Base-by-base conservation (phyloP, 2,113 vertebrate genomes). In the Takifugu flavidus region DNA sequence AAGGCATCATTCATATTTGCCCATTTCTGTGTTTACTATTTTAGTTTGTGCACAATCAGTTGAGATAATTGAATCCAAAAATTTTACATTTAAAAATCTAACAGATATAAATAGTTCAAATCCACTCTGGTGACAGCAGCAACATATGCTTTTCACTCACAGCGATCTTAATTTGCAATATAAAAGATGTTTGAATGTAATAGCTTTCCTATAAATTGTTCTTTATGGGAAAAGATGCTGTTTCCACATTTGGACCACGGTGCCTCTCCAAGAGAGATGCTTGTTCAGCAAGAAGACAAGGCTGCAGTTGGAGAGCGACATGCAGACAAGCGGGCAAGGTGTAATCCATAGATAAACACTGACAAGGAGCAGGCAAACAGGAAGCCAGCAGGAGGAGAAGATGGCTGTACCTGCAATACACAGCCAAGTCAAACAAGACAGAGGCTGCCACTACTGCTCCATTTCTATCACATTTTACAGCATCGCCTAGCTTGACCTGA, bases 321-420 rank as follows among this genome's bases (percentile, higher is more conserved):
- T 77, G 65, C 78, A 84, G 83, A 82, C 83, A 78, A 79, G 65
- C 78, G 82, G 82, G 82, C 83, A 79, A 80, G 78, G 85, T 87
- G 82, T 88, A 87, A 87, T 86, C 85, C 77, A 55, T 61, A 84
- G 80, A 88, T 86, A 87, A 88, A 88, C 83, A 86, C 62, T 68
- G 82, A 82, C 80, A 83, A 83, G 83, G 73, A 83, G 76, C 70
- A 62, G 68, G 78, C 78, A 80, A 86, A 82, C 69, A 77, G 62
- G 72, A 67, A 58, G 72, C 75, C 56, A 67, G 76, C 69, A 53
- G 62, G 59, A 79, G 69, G 56, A 79, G 75, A 76, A 74, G 67
- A 78, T 72, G 77, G 61, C 72, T 78, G 77, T 59, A 62, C 76
- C 71, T 65, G 62, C 72, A 67, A 70, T 51, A 66, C 68, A 65